These are phyloP conservation scores for Caretta caretta DNA, from an alignment of 2,113 vertebrate species.

Conservation along the genomic window DNA sequence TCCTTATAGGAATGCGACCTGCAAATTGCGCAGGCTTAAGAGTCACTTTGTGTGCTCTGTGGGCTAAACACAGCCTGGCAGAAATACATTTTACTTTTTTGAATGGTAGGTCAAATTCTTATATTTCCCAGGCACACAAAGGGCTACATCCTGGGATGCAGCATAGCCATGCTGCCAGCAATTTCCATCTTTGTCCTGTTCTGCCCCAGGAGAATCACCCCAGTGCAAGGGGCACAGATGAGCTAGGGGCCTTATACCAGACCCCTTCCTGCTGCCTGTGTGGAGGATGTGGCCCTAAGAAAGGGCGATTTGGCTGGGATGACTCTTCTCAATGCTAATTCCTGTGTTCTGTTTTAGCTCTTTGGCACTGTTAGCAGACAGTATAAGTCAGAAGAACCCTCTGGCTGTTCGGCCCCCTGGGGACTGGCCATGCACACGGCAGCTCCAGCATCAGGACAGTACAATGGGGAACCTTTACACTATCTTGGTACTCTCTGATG, in stretches of 20 bases:
- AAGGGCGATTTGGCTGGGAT: not conserved
- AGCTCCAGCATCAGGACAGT: no score
- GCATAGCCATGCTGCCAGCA: not conserved
- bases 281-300: not conserved
- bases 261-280: not conserved
- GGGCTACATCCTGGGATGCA: not conserved
- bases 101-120: not conserved
- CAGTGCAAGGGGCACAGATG: not conserved
- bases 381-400: not conserved
- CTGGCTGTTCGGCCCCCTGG: not conserved
- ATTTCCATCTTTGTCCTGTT: not conserved
- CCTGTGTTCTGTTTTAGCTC: not conserved
- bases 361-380: not conserved
- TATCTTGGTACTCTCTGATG: not conserved
- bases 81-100: fast-evolving
- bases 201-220: fast-evolving
- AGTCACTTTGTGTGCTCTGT: fast-evolving
- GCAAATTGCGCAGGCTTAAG: not conserved
- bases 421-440: not conserved
- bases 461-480: not conserved
- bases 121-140: not conserved
- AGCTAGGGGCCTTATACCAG: not conserved
- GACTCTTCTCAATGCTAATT: fast-evolving
- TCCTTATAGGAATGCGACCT: not conserved
- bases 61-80: fast-evolving